Evolutionary conservation across 1,140 invertebrate species (phyloP), one percentile per base, ranked within the genome.

Genomic region (Arion vulgaris): DNA sequence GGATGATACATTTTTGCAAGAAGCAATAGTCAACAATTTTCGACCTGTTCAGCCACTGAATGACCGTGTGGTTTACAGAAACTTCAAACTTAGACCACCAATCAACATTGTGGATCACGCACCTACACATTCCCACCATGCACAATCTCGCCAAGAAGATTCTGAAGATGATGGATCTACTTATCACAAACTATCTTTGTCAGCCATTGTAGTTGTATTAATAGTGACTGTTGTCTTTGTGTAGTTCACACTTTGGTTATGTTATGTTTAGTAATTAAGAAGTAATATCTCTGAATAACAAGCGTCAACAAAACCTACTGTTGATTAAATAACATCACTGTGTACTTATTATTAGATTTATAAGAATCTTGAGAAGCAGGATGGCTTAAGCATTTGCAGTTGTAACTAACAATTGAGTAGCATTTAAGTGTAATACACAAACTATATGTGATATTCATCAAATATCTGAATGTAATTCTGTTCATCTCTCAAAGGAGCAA

Each of bases 41-140:
- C 73, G 90, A 23, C 90, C 90, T 28, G 85, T 90, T 28, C 90
- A 90, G 82, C 88, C 87, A 15, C 68, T 90, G 19, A 87, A 90
- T 69, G 86, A 85, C 36, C 75, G 90, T 28, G 39, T 76, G 0
- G 86, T 91, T 7, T 85, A 89, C 66, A 81, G 89, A 38, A 90
- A 88, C 80, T 91, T 90, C 76, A 83, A 85, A 57, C 78, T 86
- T 0, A 28, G 71, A 23, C 41, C 28, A 1, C 45, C 49, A 49
- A 32, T 36, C 51, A 68, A 49, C 19, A 53, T 28, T 9, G 69
- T 53, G 19, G 38, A 62, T 0, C 9, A 66, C 5, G 17, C 19
- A 15, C 15, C 26, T 57, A 23, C n/a, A 28, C n/a, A n/a, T n/a
- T 66, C 28, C 28, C n/a, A 32, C 5, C 7, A 5, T 32, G 62